Evolutionary conservation across 2,888 invertebrate species (phyloP).

Genomic region (Mesorhabditis sp.): DNA sequence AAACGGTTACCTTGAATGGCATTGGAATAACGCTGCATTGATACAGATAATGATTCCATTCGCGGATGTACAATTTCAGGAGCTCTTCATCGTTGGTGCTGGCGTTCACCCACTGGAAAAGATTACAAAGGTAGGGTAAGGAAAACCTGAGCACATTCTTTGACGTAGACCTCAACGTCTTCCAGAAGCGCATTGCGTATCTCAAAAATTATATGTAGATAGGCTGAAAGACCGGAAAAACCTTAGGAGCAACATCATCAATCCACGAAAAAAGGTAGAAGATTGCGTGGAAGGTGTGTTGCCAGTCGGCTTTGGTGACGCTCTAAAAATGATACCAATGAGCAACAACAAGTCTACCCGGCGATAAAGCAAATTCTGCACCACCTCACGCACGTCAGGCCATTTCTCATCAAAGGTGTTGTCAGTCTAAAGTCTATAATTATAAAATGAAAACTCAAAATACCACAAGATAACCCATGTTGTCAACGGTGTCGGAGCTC

Average conservation of each 20-base stretch:
- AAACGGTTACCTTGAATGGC: constrained; percentile 45
- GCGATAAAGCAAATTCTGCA: constrained; percentile 86
- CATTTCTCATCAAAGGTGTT: constrained; percentile 81
- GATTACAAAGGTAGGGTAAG: background rate
- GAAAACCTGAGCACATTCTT: constrained; percentile 37
- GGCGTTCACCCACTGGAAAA: constrained; percentile 72
- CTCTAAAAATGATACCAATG: constrained; percentile 67
- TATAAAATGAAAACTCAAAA: no score
- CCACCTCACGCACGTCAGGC: constrained; percentile 88
- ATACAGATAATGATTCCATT: constrained; percentile 96
- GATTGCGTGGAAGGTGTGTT: constrained; percentile 68
- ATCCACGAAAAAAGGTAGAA: constrained; percentile 96
- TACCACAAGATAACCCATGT: no score
- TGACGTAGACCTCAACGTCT: constrained; percentile 39
- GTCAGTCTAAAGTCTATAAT: no score
- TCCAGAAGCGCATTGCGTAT: constrained; percentile 29
- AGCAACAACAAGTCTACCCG: constrained; percentile 19
- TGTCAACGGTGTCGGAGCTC: no score
- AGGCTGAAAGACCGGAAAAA: background rate
- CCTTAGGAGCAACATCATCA: constrained; percentile 72
- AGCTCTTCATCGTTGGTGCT: constrained; percentile 91
- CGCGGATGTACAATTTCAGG: constrained; percentile 89
- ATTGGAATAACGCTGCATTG: constrained; percentile 80
- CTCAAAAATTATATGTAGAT: background rate
- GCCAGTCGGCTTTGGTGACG: constrained; percentile 94